Percentiles rank a stretch among this genome's conserved stretches.
phyloP scores from a whole-genome alignment of 2,797 vertebrate species.

The Agapornis canus region DNA sequence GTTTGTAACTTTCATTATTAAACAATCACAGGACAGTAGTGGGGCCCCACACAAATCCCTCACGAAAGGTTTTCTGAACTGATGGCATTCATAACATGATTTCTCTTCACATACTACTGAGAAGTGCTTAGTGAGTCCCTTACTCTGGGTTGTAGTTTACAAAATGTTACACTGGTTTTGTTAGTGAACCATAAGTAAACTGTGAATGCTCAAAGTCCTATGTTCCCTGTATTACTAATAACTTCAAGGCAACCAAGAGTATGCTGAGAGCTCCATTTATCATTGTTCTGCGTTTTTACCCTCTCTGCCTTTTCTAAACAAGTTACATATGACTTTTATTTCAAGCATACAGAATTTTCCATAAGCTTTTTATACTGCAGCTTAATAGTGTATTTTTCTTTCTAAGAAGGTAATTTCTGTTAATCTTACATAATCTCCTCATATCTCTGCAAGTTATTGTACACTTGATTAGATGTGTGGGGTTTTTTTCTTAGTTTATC shows the following conservation, averaged over 20 bases:
- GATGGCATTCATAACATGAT: neutral
- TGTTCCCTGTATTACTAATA: neutral
- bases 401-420: neutral
- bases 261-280: rapidly evolving
- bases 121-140: neutral
- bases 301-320: neutral
- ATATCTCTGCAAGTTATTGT: neutral
- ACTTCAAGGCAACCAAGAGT: neutral
- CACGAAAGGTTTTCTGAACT: neutral
- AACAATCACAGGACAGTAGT: neutral
- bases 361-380: neutral
- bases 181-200: neutral
- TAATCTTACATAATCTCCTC: neutral
- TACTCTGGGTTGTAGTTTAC: neutral
- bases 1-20: neutral
- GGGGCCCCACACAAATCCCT: neutral
- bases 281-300: neutral
- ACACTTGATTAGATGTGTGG: neutral
- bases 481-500: rapidly evolving
- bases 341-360: neutral
- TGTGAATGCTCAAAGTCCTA: rapidly evolving
- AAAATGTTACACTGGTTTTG: neutral
- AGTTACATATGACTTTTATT: neutral
- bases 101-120: neutral
- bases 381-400: neutral